Evolutionary conservation across 2,888 invertebrate genomes (phyloP).

Genomic region (Lepeophtheirus nordmannii): DNA sequence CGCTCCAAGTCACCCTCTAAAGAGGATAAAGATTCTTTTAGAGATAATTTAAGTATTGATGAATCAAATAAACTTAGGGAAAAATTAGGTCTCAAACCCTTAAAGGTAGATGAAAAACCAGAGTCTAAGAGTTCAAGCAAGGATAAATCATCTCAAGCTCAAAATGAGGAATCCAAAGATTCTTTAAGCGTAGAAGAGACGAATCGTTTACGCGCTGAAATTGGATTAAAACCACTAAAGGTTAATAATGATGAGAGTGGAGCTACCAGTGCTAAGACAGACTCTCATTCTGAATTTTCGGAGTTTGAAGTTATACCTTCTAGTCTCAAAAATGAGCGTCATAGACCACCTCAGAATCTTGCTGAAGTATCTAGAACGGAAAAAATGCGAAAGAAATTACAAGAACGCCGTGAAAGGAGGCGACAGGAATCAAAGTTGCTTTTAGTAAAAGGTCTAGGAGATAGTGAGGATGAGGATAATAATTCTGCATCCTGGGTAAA

Average conservation of each 20-base stretch:
- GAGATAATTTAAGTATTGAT: constrained; percentile 37
- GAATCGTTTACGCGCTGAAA: constrained; percentile 72
- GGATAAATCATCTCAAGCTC: constrained; percentile 33
- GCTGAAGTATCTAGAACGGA: constrained; percentile 42
- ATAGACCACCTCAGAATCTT: constrained; percentile 39
- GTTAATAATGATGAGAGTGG: constrained; percentile 38
- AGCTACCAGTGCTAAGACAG: constrained; percentile 42
- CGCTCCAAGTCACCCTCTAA: too few species aligned
- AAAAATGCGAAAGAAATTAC: constrained; percentile 62
- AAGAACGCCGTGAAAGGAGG: constrained; percentile 60
- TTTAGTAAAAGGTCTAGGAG: constrained; percentile 48
- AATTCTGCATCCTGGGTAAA: constrained; percentile 65
- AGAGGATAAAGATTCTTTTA: too few species aligned
- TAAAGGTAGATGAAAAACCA: constrained; percentile 45
- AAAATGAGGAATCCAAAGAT: constrained; percentile 31
- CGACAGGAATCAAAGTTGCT: constrained; percentile 51
- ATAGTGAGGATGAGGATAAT: constrained; percentile 51
- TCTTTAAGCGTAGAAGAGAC: constrained; percentile 65
- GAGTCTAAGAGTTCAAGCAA: constrained; percentile 25
- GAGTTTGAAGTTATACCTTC: constrained; percentile 12
- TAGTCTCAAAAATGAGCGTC: constrained; percentile 33
- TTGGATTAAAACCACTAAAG: constrained; percentile 83
- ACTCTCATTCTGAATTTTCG: constrained; percentile 32
- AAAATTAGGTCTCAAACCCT: constrained; percentile 80
- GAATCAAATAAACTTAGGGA: constrained; percentile 77